These are phyloP conservation scores for Parazoanthus darwini DNA, from an alignment of 92 coral and sea anemone genomes.

Conservation along the genomic window DNA sequence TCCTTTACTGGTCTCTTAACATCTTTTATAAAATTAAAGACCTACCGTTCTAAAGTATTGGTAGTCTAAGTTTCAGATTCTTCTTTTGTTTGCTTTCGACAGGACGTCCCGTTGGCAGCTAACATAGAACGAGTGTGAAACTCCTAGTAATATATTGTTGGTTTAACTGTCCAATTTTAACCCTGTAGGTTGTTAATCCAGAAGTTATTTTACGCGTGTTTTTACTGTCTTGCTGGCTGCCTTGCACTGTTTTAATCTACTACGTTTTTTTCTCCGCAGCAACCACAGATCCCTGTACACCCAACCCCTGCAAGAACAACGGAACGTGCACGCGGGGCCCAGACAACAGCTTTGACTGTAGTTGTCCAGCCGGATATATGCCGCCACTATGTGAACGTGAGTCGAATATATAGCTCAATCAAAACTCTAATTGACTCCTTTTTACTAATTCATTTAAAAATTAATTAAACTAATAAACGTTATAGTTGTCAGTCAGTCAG, in stretches of 20 bases:
- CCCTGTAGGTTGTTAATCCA: background rate
- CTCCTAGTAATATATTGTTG: background rate
- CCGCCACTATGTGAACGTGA: slow-evolving; percentile 89
- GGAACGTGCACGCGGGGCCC: slow-evolving; percentile 82
- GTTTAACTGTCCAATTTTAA: too few species aligned
- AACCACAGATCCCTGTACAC: slow-evolving; percentile 69
- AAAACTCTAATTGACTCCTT: background rate
- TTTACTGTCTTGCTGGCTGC: background rate
- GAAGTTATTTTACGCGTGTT: background rate
- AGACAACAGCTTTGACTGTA: slow-evolving; percentile 88
- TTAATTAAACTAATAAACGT: background rate
- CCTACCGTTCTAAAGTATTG: too few species aligned
- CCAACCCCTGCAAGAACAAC: slow-evolving; percentile 86
- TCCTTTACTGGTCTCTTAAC: too few species aligned
- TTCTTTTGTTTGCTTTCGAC: too few species aligned
- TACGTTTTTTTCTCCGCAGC: slow-evolving; percentile 28
- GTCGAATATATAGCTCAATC: background rate
- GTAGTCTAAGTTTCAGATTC: too few species aligned
- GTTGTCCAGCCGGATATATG: slow-evolving; percentile 74
- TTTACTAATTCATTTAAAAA: background rate
- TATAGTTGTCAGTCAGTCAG: background rate
- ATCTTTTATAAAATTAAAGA: too few species aligned
- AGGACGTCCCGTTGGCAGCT: too few species aligned
- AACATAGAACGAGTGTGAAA: too few species aligned
- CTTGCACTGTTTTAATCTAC: background rate